phyloP scores from a whole-genome alignment of 2,888 invertebrate species.

The Orthosia gracilis region DNA sequence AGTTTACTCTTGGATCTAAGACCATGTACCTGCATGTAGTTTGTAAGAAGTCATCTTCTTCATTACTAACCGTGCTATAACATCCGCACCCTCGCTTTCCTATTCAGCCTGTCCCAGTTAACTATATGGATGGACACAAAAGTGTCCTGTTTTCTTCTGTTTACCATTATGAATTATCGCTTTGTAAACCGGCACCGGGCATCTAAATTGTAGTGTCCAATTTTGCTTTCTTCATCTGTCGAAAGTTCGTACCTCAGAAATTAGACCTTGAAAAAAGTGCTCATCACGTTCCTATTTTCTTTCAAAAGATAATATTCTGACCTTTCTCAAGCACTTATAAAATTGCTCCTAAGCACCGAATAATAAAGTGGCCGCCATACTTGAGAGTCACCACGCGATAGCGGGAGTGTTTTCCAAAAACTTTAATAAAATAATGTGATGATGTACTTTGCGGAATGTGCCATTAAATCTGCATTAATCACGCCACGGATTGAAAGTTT shows the following conservation, averaged over 20 bases:
- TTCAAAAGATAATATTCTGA: conserved; percentile 29
- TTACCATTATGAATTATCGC: background rate
- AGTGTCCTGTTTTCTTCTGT: too few species aligned
- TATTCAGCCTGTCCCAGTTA: too few species aligned
- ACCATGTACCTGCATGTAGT: too few species aligned
- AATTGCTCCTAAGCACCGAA: conserved; percentile 24
- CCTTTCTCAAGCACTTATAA: conserved; percentile 37
- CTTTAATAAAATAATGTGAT: conserved; percentile 68
- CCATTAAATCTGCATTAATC: conserved; percentile 78
- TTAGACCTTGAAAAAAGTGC: background rate
- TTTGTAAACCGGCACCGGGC: too few species aligned
- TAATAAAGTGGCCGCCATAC: conserved; percentile 19
- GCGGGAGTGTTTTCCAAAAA: conserved; percentile 55
- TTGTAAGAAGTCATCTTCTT: too few species aligned
- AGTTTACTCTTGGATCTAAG: too few species aligned
- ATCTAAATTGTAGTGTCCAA: background rate
- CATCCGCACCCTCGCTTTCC: too few species aligned
- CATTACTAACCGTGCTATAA: too few species aligned
- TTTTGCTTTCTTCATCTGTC: background rate
- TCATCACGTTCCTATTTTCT: conserved; percentile 7
- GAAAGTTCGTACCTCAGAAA: background rate
- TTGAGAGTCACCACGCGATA: conserved; percentile 56
- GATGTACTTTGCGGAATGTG: conserved; percentile 65
- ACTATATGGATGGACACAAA: too few species aligned
- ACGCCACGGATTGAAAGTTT: conserved; percentile 66